phyloP scores from a whole-genome alignment of 2,888 invertebrate genomes.

The Rotaria sp. region DNA sequence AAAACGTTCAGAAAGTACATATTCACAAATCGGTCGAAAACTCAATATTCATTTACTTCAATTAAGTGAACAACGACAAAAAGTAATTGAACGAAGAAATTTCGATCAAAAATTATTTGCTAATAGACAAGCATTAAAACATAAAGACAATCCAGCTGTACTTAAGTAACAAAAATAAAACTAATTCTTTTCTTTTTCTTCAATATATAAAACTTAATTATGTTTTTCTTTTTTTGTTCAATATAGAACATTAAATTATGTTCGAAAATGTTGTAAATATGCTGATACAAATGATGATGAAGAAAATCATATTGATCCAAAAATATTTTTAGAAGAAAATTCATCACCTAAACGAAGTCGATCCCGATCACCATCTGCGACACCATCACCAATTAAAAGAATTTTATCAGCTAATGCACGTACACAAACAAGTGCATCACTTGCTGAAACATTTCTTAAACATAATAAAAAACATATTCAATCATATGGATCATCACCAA shows the following conservation, averaged over 20 bases:
- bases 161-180: background rate
- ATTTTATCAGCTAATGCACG: background rate
- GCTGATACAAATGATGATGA: background rate
- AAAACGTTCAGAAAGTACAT: conserved; percentile 20
- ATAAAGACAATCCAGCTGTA: background rate
- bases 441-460: background rate
- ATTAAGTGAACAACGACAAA: background rate
- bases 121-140: conserved; percentile 6
- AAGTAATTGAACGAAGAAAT: background rate
- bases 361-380: background rate
- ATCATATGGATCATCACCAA: background rate
- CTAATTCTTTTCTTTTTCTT: too few relatives aligned
- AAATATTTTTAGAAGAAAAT: background rate
- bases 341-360: background rate
- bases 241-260: background rate
- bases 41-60: background rate
- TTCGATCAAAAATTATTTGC: conserved; percentile 8
- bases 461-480: background rate
- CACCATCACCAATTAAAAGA: background rate
- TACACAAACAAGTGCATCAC: background rate
- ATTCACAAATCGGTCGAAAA: background rate
- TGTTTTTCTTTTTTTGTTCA: background rate
- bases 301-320: background rate
- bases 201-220: too few relatives aligned
- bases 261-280: conserved; percentile 13